Conservation (phyloP, 2,797 vertebrate species). For the Florisuga fusca region DNA sequence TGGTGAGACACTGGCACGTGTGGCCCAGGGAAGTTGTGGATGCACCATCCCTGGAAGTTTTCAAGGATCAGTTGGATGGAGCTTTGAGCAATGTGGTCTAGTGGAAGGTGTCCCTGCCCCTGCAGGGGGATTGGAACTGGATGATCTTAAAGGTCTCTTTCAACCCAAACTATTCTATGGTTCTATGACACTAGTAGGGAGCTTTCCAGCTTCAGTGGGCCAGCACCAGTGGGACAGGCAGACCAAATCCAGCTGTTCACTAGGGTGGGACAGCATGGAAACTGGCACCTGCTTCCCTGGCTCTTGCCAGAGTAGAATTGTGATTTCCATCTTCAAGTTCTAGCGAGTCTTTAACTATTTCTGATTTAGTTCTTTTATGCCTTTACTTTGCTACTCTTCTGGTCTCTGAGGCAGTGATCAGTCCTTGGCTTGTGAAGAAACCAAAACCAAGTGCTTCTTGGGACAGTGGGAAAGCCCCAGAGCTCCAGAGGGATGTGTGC, state of each 20-base stretch:
- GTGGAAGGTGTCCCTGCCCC: no score
- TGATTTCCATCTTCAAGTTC: background rate
- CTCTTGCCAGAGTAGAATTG: background rate
- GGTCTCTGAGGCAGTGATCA: background rate
- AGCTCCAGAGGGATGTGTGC: rapidly evolving
- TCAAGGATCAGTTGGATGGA: no score
- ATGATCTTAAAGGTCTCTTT: no score
- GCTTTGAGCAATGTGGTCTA: no score
- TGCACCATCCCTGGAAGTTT: no score
- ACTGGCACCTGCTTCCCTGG: background rate
- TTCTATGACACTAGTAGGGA: background rate
- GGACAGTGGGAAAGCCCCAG: background rate
- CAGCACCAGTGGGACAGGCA: background rate
- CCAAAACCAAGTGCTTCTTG: background rate
- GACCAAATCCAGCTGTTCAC: rapidly evolving
- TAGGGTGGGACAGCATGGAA: background rate
- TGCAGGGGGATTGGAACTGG: no score
- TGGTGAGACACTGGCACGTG: no score
- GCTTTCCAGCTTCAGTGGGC: background rate
- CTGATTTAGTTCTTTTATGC: background rate
- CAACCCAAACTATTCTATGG: no score
- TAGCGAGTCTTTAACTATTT: background rate
- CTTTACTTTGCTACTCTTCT: background rate
- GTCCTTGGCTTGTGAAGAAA: background rate
- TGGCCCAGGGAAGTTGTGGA: no score